A percentile compares a stretch with the other conserved stretches of the same genome.
Evolutionary conservation across 1,140 invertebrate species (phyloP).

Genomic region (Bradynema listronoti): DNA sequence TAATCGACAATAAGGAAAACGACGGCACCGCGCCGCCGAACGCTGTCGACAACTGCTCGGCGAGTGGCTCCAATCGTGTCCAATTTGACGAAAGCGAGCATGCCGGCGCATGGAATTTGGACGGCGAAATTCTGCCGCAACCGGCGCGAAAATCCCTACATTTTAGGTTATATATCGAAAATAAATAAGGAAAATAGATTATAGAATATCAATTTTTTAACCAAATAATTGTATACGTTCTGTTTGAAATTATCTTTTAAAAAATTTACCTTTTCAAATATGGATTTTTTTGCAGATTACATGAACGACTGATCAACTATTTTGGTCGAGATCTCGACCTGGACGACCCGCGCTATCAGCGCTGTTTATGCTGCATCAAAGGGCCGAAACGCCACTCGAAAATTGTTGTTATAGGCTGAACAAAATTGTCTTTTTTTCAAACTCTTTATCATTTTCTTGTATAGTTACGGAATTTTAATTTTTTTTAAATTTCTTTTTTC

Average conservation of each 20-base stretch:
- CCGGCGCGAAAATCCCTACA: slow-evolving; percentile 39
- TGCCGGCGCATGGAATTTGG: slow-evolving; percentile 54
- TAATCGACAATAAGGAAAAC: no score
- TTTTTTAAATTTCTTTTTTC: no score
- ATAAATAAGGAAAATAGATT: not conserved
- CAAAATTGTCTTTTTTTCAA: no score
- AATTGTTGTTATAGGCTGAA: slow-evolving; percentile 20
- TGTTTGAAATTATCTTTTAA: not conserved
- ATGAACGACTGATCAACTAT: slow-evolving; percentile 50
- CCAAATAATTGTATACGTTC: not conserved
- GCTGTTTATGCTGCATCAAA: slow-evolving; percentile 39
- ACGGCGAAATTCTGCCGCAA: slow-evolving; percentile 50
- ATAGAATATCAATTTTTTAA: not conserved
- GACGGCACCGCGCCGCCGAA: not conserved
- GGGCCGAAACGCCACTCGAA: slow-evolving; percentile 27
- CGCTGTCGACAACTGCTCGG: no score
- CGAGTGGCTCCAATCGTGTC: no score
- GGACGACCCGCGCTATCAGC: slow-evolving; percentile 37
- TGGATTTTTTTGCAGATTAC: slow-evolving; percentile 33
- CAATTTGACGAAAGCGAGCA: slow-evolving; percentile 25
- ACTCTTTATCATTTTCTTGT: no score
- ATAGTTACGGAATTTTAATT: no score
- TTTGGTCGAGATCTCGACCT: slow-evolving; percentile 50
- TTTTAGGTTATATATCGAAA: slow-evolving; percentile 21
- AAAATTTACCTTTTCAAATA: not conserved